A percentile compares a stretch with the other conserved stretches of the same genome.
Evolutionary conservation across 2,113 vertebrate genomes (phyloP).

Genomic region (Crotalus viridis): DNA sequence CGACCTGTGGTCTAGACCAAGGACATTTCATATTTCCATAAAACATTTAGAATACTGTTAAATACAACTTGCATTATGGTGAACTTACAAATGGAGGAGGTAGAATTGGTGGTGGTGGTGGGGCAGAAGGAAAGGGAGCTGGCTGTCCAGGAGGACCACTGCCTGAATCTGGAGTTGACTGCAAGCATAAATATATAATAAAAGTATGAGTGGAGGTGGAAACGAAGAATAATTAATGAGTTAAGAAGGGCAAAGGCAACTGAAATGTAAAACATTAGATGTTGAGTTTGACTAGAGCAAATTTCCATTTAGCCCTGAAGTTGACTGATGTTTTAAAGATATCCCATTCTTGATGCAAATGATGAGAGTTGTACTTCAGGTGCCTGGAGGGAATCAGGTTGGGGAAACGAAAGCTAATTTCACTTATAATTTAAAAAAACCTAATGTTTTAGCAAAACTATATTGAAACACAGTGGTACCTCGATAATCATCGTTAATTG

Average conservation of each 20-base stretch:
- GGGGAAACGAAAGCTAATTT: background rate
- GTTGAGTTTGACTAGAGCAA: background rate
- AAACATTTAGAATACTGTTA: background rate
- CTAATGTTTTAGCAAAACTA: background rate
- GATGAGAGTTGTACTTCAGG: background rate
- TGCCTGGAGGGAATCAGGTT: background rate
- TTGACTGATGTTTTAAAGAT: background rate
- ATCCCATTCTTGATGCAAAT: background rate
- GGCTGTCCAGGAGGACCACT: constrained; percentile 69
- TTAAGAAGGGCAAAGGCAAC: background rate
- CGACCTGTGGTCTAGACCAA: background rate
- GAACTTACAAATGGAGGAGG: constrained; percentile 76
- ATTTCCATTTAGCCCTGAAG: background rate
- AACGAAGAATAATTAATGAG: background rate
- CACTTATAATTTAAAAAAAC: background rate
- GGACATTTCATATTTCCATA: background rate
- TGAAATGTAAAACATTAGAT: background rate
- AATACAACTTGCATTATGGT: background rate
- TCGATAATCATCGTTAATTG: background rate
- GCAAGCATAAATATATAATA: constrained; percentile 59
- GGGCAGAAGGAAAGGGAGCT: constrained; percentile 69
- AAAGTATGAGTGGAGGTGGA: background rate
- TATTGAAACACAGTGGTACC: background rate
- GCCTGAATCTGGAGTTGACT: constrained; percentile 74
- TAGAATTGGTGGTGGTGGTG: constrained; percentile 70